phyloP scores from a whole-genome alignment of 2,888 invertebrate genomes.

The Spodoptera exigua region DNA sequence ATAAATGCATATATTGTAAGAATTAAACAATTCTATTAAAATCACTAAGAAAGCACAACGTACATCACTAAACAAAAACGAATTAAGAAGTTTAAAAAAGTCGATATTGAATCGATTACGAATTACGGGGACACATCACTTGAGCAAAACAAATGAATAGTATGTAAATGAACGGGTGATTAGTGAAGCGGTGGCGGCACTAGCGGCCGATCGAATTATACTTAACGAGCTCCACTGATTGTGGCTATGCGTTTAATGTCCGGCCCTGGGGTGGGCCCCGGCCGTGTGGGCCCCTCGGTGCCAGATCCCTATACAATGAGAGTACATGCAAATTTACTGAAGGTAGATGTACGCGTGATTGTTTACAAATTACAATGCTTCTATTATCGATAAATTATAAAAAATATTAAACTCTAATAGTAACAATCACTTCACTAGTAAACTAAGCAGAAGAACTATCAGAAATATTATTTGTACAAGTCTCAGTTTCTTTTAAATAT shows the following conservation, averaged over 20 bases:
- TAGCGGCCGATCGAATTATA: conserved; percentile 74
- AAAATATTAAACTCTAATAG: too few relatives aligned
- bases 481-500: too few relatives aligned
- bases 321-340: too few relatives aligned
- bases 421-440: too few relatives aligned
- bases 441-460: too few relatives aligned
- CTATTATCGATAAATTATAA: too few relatives aligned
- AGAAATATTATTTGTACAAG: too few relatives aligned
- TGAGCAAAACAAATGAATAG: conserved; percentile 71
- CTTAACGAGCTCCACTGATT: conserved; percentile 73
- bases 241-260: conserved; percentile 56
- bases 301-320: too few relatives aligned
- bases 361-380: conserved; percentile 5
- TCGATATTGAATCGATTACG: conserved; percentile 5
- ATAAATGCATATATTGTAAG: too few relatives aligned
- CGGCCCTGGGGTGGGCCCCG: conserved; percentile 1
- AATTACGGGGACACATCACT: conserved; percentile 40
- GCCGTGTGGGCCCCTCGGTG: background rate
- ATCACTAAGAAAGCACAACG: too few relatives aligned
- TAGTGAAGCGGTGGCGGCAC: conserved; percentile 61
- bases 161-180: conserved; percentile 74
- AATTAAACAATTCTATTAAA: too few relatives aligned
- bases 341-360: background rate
- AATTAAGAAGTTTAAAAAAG: background rate
- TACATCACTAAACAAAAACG: too few relatives aligned